Base-by-base conservation (phyloP, 2,797 vertebrate genomes). In the Schizothorax lantsangensis region DNA sequence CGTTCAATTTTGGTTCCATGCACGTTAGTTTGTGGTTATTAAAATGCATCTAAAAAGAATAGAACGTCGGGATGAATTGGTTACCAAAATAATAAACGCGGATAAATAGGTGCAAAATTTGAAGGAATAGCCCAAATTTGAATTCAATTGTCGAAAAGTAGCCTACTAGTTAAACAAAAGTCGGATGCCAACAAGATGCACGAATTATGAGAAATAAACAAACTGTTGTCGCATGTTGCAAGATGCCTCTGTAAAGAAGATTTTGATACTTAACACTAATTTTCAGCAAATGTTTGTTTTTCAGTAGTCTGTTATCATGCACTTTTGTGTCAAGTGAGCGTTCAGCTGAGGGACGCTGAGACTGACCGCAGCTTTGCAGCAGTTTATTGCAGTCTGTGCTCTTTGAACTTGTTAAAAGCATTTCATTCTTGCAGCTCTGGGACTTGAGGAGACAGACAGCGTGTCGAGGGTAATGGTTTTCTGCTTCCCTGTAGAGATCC, bases 341-440 rank as follows among this genome's bases (percentile, higher is more conserved):
- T 21, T 6, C 57, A 30, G 64, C 64, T 15, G 54, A 59, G 57
- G 57, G 23, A 59, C 57, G 3, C 57, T 23, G 57, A 47, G 43
- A 19, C 26, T 36, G 69, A 17, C 71, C 38, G 72, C 57, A 66
- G 40, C 52, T 84, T 64, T 75, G 59, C 83, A 66, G 72, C 30
- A 64, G 57, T 75, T 75, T 38, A 47, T 66, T 66, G 40, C 72
- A 47, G 72, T 49, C 54, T 64, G 81, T 40, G 49, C 10, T 38
- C 30, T 47, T 66, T 64, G 47, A 78, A 79, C 74, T 68, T 78
- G 64, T 47, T 5, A 68, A 23, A 79, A 69, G 36, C 23, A 43
- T 49, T n/a, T 19, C 6, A 38, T 68, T 66, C 30, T 2, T 54
- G 45, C 33, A 79, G 33, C 49, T 45, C 47, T 71, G 75, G 26